These are phyloP conservation scores for Aporophyla lueneburgensis DNA, from an alignment of 2,888 invertebrate genomes.

Conservation along the genomic window DNA sequence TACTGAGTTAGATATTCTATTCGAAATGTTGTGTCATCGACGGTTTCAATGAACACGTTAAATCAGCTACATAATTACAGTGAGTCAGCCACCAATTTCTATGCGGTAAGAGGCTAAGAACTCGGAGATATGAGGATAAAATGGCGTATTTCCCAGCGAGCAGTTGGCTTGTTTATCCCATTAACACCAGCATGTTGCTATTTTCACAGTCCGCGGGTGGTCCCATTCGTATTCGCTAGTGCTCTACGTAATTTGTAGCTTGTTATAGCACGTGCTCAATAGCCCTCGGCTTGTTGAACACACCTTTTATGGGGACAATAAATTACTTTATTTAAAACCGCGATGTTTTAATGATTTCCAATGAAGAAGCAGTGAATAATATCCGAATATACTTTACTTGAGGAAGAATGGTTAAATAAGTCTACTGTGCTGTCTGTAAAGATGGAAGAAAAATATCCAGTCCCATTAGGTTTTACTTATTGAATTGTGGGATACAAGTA, in stretches of 20 bases:
- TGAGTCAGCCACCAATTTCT: conserved; percentile 27
- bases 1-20: conserved; percentile 18
- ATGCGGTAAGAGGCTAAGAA: background rate
- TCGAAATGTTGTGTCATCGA: conserved; percentile 24
- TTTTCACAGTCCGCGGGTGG: conserved; percentile 63
- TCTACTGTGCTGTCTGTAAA: background rate
- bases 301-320: conserved; percentile 41
- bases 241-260: conserved; percentile 61
- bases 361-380: conserved; percentile 8
- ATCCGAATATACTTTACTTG: conserved; percentile 1
- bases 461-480: background rate
- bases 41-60: conserved; percentile 10
- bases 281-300: conserved; percentile 42
- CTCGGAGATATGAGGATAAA: conserved; percentile 54
- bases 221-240: conserved; percentile 61
- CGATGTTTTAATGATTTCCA: conserved; percentile 6
- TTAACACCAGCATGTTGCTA: conserved; percentile 27
- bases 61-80: conserved; percentile 22
- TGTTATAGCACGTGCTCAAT: conserved; percentile 55
- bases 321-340: conserved; percentile 46
- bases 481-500: background rate
- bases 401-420: background rate
- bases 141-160: conserved; percentile 56
- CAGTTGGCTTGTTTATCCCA: conserved; percentile 36
- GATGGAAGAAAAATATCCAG: background rate